Evolutionary conservation across 2,113 vertebrate species (phyloP).

Genomic region (Lagenorhynchus albirostris): DNA sequence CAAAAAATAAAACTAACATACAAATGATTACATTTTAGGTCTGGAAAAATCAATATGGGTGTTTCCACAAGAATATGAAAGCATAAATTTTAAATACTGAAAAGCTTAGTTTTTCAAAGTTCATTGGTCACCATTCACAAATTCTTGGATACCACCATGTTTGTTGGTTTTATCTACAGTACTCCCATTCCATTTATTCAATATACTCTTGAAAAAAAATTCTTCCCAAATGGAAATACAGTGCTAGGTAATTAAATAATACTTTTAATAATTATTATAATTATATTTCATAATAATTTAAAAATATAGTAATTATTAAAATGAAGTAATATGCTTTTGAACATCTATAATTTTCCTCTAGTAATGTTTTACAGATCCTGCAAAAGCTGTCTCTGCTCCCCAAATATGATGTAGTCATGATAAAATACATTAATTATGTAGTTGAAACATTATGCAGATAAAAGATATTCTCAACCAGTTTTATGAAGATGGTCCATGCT

Average conservation of each 20-base stretch:
- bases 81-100: not conserved
- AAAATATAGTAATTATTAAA: not conserved
- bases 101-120: not conserved
- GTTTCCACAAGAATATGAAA: not conserved
- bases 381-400: not conserved
- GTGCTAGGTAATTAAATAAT: not conserved
- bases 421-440: not conserved
- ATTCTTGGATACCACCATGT: not conserved
- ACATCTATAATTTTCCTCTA: not conserved
- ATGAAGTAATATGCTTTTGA: not conserved
- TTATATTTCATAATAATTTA: not conserved
- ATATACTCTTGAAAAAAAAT: not conserved
- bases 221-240: not conserved
- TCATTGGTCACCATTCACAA: not conserved
- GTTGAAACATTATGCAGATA: not conserved
- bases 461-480: not conserved
- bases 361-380: not conserved
- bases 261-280: not conserved
- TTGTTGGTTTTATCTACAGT: not conserved
- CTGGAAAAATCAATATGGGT: not conserved
- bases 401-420: not conserved
- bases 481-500: not conserved
- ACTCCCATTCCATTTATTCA: not conserved
- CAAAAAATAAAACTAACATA: not conserved
- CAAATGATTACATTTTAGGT: not conserved